Base-by-base conservation (phyloP, 2,888 invertebrate genomes). In the Drosophila buzzatii region DNA sequence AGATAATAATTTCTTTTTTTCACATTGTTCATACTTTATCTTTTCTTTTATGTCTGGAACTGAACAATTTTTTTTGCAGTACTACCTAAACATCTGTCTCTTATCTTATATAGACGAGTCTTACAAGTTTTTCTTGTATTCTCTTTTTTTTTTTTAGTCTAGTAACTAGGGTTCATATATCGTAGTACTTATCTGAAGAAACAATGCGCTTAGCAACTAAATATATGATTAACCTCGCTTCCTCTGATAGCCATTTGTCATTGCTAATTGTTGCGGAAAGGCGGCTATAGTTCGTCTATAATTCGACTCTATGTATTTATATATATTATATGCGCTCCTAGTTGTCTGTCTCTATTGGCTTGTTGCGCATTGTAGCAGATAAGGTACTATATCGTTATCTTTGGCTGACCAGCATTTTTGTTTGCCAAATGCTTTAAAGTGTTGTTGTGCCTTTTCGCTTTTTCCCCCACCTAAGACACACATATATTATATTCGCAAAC, bases 301-400 rank as follows among this genome's bases (percentile, higher is more conserved):
- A 20, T 41, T 47, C 16, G 49, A 12, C 49, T 33, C n/a, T 10
- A 37, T 20, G 31, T 47, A n/a, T 31, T 4, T 9, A 35, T 44
- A 9, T 16, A 16, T 33, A 9, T 1, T 60, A 18, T n/a, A 27
- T 20, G 44, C 8, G 27, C 23, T 16, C 49, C 35, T 39, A 9
- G 51, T 70, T 57, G 70, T 59, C 70, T 57, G 70, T 59, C 70
- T 77, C 78, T 72, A 78, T 58, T 66, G 39, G 18, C 20, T 20
- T 72, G 79, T 45, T 49, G 47, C 57, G 63, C 44, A 72, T 57
- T 78, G 72, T 79, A 23, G 45, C 47, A 79, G 85, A 85, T 85
- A 85, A 89, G 84, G 33, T 62, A 79, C 81, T 86, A 55, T 86
- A 55, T 71, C 79, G 79, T 83, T 85, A 85, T 85, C 85, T 79